Evolutionary conservation across 2,797 vertebrate genomes (phyloP), one percentile per base, ranked within the genome.

Genomic region (Thaleichthys pacificus): DNA sequence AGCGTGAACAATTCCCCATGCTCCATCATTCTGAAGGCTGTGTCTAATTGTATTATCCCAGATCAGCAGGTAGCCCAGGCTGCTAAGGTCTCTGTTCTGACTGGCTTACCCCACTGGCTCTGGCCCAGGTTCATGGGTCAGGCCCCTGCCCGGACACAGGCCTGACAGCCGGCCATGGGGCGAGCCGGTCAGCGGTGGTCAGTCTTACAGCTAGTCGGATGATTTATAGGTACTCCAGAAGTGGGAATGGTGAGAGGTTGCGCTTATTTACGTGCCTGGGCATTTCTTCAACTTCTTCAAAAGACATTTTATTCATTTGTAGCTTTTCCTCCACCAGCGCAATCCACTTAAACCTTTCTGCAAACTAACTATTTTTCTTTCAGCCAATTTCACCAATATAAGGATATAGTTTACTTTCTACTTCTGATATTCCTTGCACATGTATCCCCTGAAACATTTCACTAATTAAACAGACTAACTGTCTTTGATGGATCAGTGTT

Each of bases 51-150:
- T 93, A 93, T 98, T 98, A 92, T 96, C 93, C 78, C 76, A 73
- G 89, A 96, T 92, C 97, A 98, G 96, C 96, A 98, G 96, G 97
- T 97, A 96, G 95, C 93, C 91, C 85, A 88, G 89, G 94, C 91
- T 93, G 92, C 92, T 70, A 62, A 89, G 92, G 93, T 91, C 91
- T 80, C 77, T 76, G 86, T 82, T 69, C 89, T 89, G 88, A 87
- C 82, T 89, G 89, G 79, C 86, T 87, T 77, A 64, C 83, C 91
- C 92, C 85, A 93, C 94, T 95, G 94, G 47, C 68, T 85, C 80
- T 70, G 92, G 94, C 82, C 85, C 87, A 94, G 94, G 90, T 91
- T 87, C 88, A 96, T 90, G 95, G 96, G 96, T 97, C 95, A 97
- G 89, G 83, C 86, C 63, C 30, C 91, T 92, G 91, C 92, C 90